These are phyloP conservation scores for Gnathonemus echidnorhynchus DNA, from an alignment of 2,113 vertebrate species.

Conservation along the genomic window DNA sequence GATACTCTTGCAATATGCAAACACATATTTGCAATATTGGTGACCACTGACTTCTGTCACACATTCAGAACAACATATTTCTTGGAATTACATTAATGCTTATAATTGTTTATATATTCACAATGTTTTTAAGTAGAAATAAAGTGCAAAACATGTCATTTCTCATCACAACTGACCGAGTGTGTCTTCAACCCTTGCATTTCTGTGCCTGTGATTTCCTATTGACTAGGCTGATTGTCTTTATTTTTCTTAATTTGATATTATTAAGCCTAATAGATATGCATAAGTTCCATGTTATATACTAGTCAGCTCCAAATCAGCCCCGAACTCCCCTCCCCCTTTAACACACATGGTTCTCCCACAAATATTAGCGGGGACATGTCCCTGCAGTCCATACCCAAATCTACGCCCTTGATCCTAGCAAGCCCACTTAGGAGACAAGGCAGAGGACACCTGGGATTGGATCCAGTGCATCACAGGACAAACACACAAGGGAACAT, in stretches of 20 bases:
- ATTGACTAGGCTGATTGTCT: background rate
- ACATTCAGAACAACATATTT: background rate
- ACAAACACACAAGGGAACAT: background rate
- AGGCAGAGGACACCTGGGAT: background rate
- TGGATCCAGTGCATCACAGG: background rate
- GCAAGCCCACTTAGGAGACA: background rate
- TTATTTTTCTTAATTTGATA: background rate
- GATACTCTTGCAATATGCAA: background rate
- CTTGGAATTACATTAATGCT: background rate
- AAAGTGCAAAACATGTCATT: conserved; percentile 1
- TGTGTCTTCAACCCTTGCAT: background rate
- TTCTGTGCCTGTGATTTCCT: background rate
- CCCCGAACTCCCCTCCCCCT: background rate
- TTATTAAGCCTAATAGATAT: background rate
- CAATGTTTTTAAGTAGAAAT: background rate
- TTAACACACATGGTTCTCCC: background rate
- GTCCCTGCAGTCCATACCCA: background rate
- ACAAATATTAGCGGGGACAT: background rate
- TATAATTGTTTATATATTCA: background rate
- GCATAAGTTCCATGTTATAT: background rate
- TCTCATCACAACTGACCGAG: background rate
- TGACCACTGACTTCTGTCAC: background rate
- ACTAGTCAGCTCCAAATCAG: background rate
- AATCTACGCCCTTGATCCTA: background rate
- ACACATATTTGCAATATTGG: background rate